Conservation (phyloP, 2,113 vertebrate species). For the Ardeotis arabs region DNA sequence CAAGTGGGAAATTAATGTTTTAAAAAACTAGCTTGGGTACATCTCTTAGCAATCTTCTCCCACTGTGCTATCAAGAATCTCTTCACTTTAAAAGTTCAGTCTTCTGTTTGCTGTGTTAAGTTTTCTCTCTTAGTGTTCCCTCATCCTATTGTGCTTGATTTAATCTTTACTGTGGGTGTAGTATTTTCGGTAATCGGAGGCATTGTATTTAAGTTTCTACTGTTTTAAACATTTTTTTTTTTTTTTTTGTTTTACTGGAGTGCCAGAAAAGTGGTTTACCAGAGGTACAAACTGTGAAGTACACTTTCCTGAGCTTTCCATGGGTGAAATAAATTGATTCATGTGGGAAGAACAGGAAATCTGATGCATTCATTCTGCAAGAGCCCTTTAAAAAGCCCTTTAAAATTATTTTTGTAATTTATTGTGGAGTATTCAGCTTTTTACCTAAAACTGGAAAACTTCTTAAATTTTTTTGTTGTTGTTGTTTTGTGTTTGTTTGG, state of each 20-base stretch:
- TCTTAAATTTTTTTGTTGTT: neutral
- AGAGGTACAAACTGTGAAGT: neutral
- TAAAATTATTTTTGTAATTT: neutral
- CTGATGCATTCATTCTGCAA: neutral
- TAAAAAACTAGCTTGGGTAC: neutral
- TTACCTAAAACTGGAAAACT: neutral
- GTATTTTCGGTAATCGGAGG: neutral
- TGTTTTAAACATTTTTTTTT: constrained; percentile 10
- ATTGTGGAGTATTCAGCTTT: neutral
- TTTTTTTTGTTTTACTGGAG: constrained; percentile 19
- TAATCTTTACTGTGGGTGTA: constrained; percentile 18
- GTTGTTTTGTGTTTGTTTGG: too few species aligned
- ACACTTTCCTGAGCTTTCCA: neutral
- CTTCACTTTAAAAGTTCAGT: constrained; percentile 10
- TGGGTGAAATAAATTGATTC: neutral
- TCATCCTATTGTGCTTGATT: neutral
- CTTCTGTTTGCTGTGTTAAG: neutral
- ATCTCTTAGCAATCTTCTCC: neutral
- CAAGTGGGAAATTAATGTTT: neutral
- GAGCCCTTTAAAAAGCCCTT: neutral
- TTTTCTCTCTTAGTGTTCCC: neutral
- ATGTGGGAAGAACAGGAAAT: neutral
- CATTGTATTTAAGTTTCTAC: constrained; percentile 46
- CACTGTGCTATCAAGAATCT: neutral
- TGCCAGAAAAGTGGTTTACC: constrained; percentile 35